Conservation (phyloP, 2,113 vertebrate species). For the Trochalopteron elliotii region DNA sequence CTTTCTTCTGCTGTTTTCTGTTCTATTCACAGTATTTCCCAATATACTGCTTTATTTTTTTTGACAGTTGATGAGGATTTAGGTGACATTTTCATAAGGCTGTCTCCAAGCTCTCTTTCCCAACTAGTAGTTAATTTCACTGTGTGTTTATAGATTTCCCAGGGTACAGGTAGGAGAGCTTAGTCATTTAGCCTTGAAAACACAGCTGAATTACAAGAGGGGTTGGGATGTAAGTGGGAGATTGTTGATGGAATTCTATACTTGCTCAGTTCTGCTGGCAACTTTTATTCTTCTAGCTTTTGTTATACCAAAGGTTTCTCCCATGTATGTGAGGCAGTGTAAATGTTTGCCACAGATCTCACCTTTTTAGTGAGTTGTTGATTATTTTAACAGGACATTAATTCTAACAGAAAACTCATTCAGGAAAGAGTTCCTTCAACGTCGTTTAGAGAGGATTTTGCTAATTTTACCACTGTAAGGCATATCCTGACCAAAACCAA, state of each 20-base stretch:
- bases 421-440: not conserved
- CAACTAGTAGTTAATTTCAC: not conserved
- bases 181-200: slow-evolving; percentile 4
- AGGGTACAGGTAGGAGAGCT: not conserved
- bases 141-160: slow-evolving; percentile 10
- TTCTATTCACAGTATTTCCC: not conserved
- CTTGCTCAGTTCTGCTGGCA: not conserved
- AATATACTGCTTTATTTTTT: not conserved
- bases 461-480: not conserved
- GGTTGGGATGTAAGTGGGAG: not conserved
- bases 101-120: not conserved
- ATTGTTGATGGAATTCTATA: not conserved
- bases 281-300: not conserved
- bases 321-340: not conserved
- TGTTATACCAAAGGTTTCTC: not conserved
- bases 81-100: not conserved
- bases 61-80: slow-evolving; percentile 1
- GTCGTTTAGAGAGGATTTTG: not conserved
- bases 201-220: not conserved
- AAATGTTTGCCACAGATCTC: not conserved
- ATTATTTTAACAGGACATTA: not conserved
- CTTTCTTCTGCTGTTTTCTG: not conserved
- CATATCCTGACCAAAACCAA: not conserved
- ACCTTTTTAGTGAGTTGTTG: not conserved
- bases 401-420: not conserved